Evolutionary conservation across 2,888 invertebrate species (phyloP).

Genomic region (Agrotis segetum): DNA sequence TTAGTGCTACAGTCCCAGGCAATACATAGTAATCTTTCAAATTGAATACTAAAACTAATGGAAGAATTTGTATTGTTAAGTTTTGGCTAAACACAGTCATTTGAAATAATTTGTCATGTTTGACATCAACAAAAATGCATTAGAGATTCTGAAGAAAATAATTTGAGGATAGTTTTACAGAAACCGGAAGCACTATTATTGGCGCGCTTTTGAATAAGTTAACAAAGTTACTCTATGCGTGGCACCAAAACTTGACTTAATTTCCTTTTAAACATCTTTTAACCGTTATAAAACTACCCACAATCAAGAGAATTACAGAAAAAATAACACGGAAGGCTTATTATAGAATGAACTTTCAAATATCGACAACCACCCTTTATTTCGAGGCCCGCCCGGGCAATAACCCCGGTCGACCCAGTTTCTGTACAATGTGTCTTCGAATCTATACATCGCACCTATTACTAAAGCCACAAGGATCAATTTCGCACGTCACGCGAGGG

Average conservation of each 20-base stretch:
- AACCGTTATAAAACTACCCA: constrained; percentile 25
- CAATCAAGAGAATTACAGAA: constrained; percentile 49
- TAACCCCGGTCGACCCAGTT: constrained; percentile 70
- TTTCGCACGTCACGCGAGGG: constrained; percentile 21
- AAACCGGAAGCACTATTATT: background rate
- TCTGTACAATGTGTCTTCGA: constrained; percentile 43
- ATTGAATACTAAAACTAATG: too few relatives aligned
- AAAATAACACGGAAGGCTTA: constrained; percentile 60
- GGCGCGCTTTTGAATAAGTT: constrained; percentile 3
- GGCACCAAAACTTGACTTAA: constrained; percentile 26
- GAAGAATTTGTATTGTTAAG: background rate
- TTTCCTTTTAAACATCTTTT: constrained; percentile 30
- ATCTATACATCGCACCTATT: constrained; percentile 50
- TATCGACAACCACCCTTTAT: constrained; percentile 72
- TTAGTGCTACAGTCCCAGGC: too few relatives aligned
- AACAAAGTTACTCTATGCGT: constrained; percentile 6
- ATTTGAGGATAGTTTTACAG: background rate
- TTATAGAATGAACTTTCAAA: constrained; percentile 66
- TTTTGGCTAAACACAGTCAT: background rate
- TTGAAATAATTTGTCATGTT: too few relatives aligned
- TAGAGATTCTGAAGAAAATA: too few relatives aligned
- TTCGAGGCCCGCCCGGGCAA: constrained; percentile 69
- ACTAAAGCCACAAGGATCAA: constrained; percentile 30
- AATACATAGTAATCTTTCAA: too few relatives aligned
- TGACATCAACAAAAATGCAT: background rate